Evolutionary conservation across 2,113 vertebrate genomes (phyloP).

Genomic region (Cephalopholis sonnerati): DNA sequence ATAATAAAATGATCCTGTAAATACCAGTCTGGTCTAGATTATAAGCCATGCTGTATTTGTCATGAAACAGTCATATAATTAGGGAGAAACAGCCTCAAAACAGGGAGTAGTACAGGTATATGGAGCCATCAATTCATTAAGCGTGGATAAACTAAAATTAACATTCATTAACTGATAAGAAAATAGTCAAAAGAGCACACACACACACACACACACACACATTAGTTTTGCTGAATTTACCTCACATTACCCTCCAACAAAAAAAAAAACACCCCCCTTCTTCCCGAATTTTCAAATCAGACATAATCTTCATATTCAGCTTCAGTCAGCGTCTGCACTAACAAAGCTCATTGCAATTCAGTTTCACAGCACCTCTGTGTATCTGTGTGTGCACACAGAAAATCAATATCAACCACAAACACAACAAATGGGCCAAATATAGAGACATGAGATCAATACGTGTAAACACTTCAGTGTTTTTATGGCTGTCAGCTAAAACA

Average conservation of each 20-base stretch:
- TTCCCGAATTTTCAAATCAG: not conserved
- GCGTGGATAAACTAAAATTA: not conserved
- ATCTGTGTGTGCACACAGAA: not conserved
- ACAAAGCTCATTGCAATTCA: constrained; percentile 6
- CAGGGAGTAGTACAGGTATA: not conserved
- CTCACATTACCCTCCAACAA: too few relatives aligned
- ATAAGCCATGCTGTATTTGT: too few relatives aligned
- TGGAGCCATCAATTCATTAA: not conserved
- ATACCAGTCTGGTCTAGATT: too few relatives aligned
- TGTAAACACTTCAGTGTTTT: constrained; percentile 18
- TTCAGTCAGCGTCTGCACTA: not conserved
- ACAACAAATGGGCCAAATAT: constrained; percentile 15
- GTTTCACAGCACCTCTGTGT: constrained; percentile 13
- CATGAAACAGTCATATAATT: too few relatives aligned
- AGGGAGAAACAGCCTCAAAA: too few relatives aligned
- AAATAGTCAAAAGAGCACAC: not conserved
- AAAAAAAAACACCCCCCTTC: too few relatives aligned
- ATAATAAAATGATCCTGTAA: too few relatives aligned
- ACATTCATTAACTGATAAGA: not conserved
- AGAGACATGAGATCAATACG: constrained; percentile 16
- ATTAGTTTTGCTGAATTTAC: too few relatives aligned
- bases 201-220: not conserved
- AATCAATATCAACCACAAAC: constrained; percentile 56
- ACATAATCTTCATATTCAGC: constrained; percentile 3
- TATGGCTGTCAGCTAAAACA: constrained; percentile 24